phyloP scores from a whole-genome alignment of 2,797 vertebrate genomes.

The Sternarchorhynchus goeldii region DNA sequence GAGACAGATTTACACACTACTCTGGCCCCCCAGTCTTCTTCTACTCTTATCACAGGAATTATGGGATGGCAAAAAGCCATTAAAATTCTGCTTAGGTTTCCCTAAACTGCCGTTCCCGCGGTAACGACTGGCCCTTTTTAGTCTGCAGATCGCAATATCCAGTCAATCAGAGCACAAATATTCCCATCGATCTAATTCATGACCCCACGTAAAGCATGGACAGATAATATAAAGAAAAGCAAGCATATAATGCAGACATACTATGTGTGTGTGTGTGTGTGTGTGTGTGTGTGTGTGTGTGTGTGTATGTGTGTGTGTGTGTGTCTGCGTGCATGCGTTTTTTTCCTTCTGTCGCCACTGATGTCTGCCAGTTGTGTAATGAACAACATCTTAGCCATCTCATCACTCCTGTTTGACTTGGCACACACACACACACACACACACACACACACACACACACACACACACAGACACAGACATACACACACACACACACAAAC shows the following conservation, averaged over 20 bases:
- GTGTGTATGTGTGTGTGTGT: background rate
- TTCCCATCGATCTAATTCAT: slow-evolving; percentile 41
- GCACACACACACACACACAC: slow-evolving; percentile 37
- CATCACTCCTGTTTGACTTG: slow-evolving; percentile 62
- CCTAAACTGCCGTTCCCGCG: slow-evolving; percentile 73
- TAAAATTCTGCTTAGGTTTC: slow-evolving; percentile 83
- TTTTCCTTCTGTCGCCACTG: background rate
- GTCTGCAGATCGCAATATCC: slow-evolving; percentile 51
- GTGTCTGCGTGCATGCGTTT: background rate
- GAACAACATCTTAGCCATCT: slow-evolving; percentile 58
- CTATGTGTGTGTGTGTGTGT: background rate
- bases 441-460: slow-evolving; percentile 33
- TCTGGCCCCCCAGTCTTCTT: slow-evolving; percentile 74
- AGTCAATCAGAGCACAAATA: slow-evolving; percentile 61
- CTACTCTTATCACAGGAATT: slow-evolving; percentile 74
- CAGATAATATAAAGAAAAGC: slow-evolving; percentile 32
- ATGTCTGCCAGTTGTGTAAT: background rate
- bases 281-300: slow-evolving; percentile 18
- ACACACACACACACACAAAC: background rate
- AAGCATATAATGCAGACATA: slow-evolving; percentile 17
- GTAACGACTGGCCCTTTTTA: slow-evolving; percentile 67
- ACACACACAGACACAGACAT: slow-evolving; percentile 40
- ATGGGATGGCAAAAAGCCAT: slow-evolving; percentile 77
- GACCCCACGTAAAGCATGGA: slow-evolving; percentile 18
- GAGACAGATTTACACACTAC: slow-evolving; percentile 78